phyloP scores from a whole-genome alignment of 2,888 invertebrate species.

The Eretmocerus hayati region DNA sequence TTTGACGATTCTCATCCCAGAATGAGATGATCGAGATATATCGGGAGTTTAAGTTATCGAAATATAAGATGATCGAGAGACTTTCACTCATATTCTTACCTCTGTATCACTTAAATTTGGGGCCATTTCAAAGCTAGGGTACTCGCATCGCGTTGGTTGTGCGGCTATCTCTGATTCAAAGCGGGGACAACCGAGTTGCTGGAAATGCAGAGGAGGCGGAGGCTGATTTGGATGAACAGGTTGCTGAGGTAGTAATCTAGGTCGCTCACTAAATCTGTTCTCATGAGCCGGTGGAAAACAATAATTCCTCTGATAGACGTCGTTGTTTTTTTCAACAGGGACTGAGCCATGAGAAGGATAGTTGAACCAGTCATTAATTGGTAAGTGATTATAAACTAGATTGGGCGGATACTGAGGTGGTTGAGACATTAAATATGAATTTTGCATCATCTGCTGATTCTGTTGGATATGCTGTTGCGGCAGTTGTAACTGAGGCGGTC shows the following conservation, averaged over 20 bases:
- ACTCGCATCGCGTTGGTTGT: conserved; percentile 32
- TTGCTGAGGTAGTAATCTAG: conserved; percentile 26
- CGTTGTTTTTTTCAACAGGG: conserved; percentile 27
- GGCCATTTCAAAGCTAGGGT: conserved; percentile 32
- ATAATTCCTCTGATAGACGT: conserved; percentile 28
- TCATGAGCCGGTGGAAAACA: conserved; percentile 27
- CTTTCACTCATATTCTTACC: conserved; percentile 7
- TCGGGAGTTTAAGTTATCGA: too few species aligned
- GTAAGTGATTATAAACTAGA: conserved; percentile 25
- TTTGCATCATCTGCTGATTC: conserved; percentile 20
- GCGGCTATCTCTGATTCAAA: too few species aligned
- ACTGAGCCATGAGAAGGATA: conserved; percentile 26
- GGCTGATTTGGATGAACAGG: conserved; percentile 12
- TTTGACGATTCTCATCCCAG: too few species aligned
- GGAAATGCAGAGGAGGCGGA: conserved; percentile 7
- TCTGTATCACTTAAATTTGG: conserved; percentile 23
- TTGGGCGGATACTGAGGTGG: conserved; percentile 34
- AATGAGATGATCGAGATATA: too few species aligned
- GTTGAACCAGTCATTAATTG: conserved; percentile 25
- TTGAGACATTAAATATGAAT: conserved; percentile 25
- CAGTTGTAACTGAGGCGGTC: conserved; percentile 18
- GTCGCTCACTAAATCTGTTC: conserved; percentile 29
- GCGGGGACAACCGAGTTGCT: conserved; percentile 30
- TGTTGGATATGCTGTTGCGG: conserved; percentile 18
- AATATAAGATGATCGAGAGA: too few species aligned